Percentiles rank a stretch among this genome's conserved stretches.
These are phyloP conservation scores for Drosophila willistoni DNA, from an alignment of 1,140 invertebrate genomes.

Conservation along the genomic window DNA sequence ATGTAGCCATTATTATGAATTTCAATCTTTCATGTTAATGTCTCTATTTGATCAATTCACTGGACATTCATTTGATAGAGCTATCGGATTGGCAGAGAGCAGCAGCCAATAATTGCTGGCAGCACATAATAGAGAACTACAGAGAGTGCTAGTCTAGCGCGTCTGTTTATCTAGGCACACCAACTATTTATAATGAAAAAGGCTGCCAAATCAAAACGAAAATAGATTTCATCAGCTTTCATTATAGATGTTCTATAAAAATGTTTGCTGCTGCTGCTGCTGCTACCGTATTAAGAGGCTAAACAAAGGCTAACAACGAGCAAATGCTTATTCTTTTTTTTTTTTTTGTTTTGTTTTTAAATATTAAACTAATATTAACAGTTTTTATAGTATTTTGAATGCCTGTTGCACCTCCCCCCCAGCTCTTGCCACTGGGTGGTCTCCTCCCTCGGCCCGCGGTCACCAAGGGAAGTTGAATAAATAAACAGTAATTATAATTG, in stretches of 20 bases:
- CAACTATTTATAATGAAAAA: slow-evolving; percentile 76
- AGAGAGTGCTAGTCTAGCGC: neutral
- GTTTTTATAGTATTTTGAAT: slow-evolving; percentile 32
- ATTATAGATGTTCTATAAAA: slow-evolving; percentile 49
- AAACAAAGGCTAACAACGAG: slow-evolving; percentile 42
- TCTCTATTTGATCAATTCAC: neutral
- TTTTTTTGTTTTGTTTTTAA: neutral
- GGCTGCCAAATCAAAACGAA: slow-evolving; percentile 70
- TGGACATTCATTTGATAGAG: neutral
- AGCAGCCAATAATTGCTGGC: neutral
- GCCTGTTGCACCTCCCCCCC: too few relatives aligned
- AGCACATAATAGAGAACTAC: neutral
- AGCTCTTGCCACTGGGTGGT: neutral
- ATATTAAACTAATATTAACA: slow-evolving; percentile 34
- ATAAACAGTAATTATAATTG: slow-evolving; percentile 73
- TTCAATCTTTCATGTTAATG: neutral
- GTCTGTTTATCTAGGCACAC: slow-evolving; percentile 67
- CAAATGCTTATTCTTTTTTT: slow-evolving; percentile 11
- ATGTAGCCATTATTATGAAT: neutral
- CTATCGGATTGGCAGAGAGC: neutral
- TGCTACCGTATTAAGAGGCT: slow-evolving; percentile 23
- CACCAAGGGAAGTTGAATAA: slow-evolving; percentile 40
- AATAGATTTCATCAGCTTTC: slow-evolving; percentile 51
- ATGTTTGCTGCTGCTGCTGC: slow-evolving; percentile 30
- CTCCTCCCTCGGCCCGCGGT: too few relatives aligned